A percentile compares a stretch with the other conserved stretches of the same genome.
These are phyloP conservation scores for Edolisoma coerulescens DNA, from an alignment of 2,113 vertebrate genomes.

Conservation along the genomic window DNA sequence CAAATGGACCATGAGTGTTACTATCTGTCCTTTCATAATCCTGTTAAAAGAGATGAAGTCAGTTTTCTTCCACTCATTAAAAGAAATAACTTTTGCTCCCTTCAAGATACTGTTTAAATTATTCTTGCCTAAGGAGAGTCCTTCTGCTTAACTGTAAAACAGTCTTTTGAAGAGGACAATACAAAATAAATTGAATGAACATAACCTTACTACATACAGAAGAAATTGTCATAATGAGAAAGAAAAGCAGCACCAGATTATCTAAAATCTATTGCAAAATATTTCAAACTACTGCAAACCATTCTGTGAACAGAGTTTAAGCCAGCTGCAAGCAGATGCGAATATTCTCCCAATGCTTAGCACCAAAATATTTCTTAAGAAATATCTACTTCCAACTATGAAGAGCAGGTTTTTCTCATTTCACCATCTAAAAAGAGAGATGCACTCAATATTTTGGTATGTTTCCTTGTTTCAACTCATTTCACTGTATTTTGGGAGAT, in stretches of 20 bases:
- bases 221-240: not conserved
- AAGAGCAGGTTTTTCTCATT: not conserved
- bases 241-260: not conserved
- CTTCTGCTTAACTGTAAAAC: not conserved
- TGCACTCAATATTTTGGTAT: not conserved
- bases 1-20: slow-evolving; percentile 82
- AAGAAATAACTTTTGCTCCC: not conserved
- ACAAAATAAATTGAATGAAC: not conserved
- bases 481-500: not conserved
- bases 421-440: not conserved
- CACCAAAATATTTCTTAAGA: not conserved
- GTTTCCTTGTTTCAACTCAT: not conserved
- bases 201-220: not conserved
- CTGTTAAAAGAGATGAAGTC: slow-evolving; percentile 52
- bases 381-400: not conserved
- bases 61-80: not conserved
- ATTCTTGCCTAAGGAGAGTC: not conserved
- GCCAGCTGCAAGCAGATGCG: not conserved
- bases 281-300: not conserved
- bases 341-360: not conserved
- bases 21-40: slow-evolving; percentile 76
- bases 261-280: not conserved
- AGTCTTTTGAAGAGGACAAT: not conserved
- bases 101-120: not conserved
- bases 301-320: not conserved